These are phyloP conservation scores for Chiridota heheva DNA, from an alignment of 35 echinoderm and acorn worm genomes.

Conservation along the genomic window DNA sequence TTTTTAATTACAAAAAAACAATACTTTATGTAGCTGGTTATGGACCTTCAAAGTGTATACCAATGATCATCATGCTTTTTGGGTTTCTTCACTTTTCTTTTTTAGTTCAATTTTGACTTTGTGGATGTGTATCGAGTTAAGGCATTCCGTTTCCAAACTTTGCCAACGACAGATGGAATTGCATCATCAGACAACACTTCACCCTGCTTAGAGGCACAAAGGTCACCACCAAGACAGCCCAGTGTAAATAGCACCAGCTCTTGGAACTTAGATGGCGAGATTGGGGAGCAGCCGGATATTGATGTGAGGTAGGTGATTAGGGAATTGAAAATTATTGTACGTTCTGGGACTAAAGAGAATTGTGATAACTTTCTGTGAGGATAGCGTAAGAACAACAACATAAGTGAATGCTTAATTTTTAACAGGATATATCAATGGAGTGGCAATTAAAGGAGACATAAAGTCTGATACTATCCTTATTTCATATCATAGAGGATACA, in stretches of 20 bases:
- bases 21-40: too few species aligned
- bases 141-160: slow-evolving; percentile 74
- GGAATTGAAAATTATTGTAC: neutral
- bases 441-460: too few species aligned
- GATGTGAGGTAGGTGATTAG: slow-evolving; percentile 72
- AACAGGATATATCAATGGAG: too few species aligned
- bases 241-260: slow-evolving; percentile 75
- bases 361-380: neutral
- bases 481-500: too few species aligned
- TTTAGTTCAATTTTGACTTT: slow-evolving; percentile 81
- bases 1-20: too few species aligned
- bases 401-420: neutral
- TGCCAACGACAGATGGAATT: too few species aligned
- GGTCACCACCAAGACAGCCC: slow-evolving; percentile 1
- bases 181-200: too few species aligned
- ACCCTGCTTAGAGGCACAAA: too few species aligned
- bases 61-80: too few species aligned
- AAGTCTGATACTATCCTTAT: too few species aligned
- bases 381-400: neutral
- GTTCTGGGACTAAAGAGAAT: too few species aligned
- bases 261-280: slow-evolving; percentile 94
- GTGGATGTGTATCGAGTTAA: slow-evolving; percentile 87
- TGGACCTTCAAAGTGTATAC: too few species aligned
- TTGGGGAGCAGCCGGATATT: slow-evolving; percentile 70
- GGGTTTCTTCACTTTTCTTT: neutral